phyloP scores from a whole-genome alignment of 2,113 vertebrate genomes.

The Hippocampus barbouri region DNA sequence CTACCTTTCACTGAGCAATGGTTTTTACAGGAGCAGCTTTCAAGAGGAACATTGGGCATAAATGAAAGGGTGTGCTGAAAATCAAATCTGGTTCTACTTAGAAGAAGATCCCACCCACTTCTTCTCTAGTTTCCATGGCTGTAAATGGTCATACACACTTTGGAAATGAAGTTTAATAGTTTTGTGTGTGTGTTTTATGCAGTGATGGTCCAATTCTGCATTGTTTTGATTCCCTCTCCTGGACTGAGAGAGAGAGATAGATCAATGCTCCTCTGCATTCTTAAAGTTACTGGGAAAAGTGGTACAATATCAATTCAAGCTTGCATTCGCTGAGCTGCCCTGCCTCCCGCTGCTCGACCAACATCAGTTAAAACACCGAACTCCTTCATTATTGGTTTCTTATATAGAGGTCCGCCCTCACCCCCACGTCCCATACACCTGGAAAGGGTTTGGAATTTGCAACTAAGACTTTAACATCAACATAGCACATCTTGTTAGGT shows the following conservation, averaged over 20 bases:
- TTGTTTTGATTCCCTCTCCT: slow-evolving; percentile 57
- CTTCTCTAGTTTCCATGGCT: slow-evolving; percentile 61
- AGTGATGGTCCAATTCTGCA: slow-evolving; percentile 33
- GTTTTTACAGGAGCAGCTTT: slow-evolving; percentile 48
- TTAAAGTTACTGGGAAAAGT: slow-evolving; percentile 58
- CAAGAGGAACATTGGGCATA: slow-evolving; percentile 41
- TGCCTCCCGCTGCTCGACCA: slow-evolving; percentile 9
- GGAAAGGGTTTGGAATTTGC: slow-evolving; percentile 60
- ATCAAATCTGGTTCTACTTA: slow-evolving; percentile 69
- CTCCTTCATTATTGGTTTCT: slow-evolving; percentile 54
- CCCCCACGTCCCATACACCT: slow-evolving; percentile 53
- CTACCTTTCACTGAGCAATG: slow-evolving; percentile 43
- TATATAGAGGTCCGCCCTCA: slow-evolving; percentile 29
- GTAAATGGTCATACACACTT: slow-evolving; percentile 50
- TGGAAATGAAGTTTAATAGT: slow-evolving; percentile 45
- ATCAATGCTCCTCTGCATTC: slow-evolving; percentile 63
- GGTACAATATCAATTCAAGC: slow-evolving; percentile 53
- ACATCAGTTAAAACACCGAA: slow-evolving; percentile 44
- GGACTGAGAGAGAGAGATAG: slow-evolving; percentile 63
- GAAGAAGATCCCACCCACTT: slow-evolving; percentile 47
- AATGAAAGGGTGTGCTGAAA: slow-evolving; percentile 47
- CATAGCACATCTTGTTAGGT: slow-evolving; percentile 10
- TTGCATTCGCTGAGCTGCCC: slow-evolving; percentile 38
- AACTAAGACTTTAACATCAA: slow-evolving; percentile 33
- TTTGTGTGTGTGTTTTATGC: slow-evolving; percentile 18